Evolutionary conservation across 2,888 invertebrate genomes (phyloP), one percentile per base, ranked within the genome.

Genomic region (Apocheima hispidaria): DNA sequence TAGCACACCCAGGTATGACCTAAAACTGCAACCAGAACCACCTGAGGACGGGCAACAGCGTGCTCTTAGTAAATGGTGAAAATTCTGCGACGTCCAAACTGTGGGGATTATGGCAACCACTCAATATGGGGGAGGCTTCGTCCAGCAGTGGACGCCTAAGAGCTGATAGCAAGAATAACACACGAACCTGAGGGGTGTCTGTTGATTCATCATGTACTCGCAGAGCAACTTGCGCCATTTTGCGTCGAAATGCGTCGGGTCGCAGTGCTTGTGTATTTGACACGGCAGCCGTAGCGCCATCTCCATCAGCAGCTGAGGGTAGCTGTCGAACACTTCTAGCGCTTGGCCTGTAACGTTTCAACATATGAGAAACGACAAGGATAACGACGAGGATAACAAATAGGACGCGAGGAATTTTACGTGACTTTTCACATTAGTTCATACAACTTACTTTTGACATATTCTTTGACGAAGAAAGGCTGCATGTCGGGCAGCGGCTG

Each of bases 131-230:
- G n/a, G n/a, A n/a, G n/a, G n/a, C n/a, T n/a, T n/a, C n/a, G n/a
- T n/a, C n/a, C n/a, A n/a, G n/a, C n/a, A n/a, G n/a, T n/a, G n/a
- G n/a, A n/a, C n/a, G n/a, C n/a, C n/a, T n/a, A n/a, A n/a, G n/a
- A n/a, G n/a, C n/a, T n/a, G n/a, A n/a, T n/a, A 21, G 9, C 2
- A 4, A 23, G 9, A 7, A 44, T 28, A 14, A 4, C 2, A 12
- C 21, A 41, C n/a, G 55, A 75, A 92, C 92, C 92, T 94, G 0
- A 97, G 95, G 7, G 98, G 97, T n/a, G 98, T 97, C 81, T 97
- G 97, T 70, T 96, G 96, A 50, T 97, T 96, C 97, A 99, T 98
- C 97, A 98, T 97, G 80, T 98, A 98, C 81, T 98, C 98, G 87
- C 98, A 98, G 3, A 98, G 94, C 55, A 96, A 94, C 38, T 95